These are phyloP conservation scores for Araneus ventricosus DNA, from an alignment of 1,140 invertebrate species.

Conservation along the genomic window DNA sequence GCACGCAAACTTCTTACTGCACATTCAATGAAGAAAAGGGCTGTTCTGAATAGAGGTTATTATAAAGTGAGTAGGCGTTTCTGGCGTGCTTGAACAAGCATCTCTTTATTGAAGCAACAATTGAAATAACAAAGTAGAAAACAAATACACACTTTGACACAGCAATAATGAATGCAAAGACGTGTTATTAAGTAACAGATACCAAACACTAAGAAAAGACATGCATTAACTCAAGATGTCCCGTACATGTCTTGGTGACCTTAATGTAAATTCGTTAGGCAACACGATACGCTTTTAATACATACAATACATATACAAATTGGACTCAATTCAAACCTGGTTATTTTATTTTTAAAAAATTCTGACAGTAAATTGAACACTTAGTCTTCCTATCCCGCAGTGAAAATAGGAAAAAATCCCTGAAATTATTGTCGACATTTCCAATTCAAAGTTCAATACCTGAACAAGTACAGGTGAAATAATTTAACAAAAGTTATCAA, in stretches of 20 bases:
- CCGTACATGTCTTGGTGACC: background rate
- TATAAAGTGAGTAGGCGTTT: background rate
- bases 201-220: background rate
- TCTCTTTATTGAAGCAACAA: constrained; percentile 2
- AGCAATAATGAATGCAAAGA: background rate
- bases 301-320: no score
- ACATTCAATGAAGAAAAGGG: background rate
- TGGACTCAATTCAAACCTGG: no score
- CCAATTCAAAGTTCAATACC: no score
- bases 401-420: no score
- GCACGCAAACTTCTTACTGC: background rate
- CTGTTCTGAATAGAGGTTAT: background rate
- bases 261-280: background rate
- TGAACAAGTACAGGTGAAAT: no score
- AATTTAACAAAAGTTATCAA: no score
- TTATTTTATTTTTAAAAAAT: no score
- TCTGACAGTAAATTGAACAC: no score
- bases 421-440: no score
- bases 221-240: background rate
- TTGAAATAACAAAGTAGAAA: background rate
- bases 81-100: background rate
- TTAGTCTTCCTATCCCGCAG: no score
- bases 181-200: background rate
- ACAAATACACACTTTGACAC: background rate
- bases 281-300: no score